A percentile compares a stretch with the other conserved stretches of the same genome.
Conservation (phyloP, 2,797 vertebrate genomes). For the Enteromius treurensis region DNA sequence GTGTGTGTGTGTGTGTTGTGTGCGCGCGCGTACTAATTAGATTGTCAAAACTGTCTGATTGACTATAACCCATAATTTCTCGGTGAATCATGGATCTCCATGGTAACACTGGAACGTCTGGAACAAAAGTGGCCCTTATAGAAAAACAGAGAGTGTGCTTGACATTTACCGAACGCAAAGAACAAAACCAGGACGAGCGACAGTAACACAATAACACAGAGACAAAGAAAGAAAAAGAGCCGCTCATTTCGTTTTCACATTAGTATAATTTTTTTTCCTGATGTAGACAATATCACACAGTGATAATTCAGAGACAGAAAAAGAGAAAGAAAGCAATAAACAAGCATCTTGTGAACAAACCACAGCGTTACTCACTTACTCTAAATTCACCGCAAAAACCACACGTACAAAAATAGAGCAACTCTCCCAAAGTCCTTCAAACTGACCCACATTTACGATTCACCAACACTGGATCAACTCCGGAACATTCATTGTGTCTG, state of each 20-base stretch:
- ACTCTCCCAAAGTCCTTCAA: conserved; percentile 36
- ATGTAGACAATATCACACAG: conserved; percentile 83
- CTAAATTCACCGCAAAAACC: conserved; percentile 38
- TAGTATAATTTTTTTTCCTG: conserved; percentile 64
- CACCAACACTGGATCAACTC: conserved; percentile 11
- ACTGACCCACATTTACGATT: conserved; percentile 13
- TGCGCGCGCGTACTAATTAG: conserved; percentile 64
- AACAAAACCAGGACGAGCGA: conserved; percentile 68
- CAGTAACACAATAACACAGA: conserved; percentile 72
- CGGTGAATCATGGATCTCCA: conserved; percentile 59
- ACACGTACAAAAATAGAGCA: conserved; percentile 61
- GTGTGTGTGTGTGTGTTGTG: background rate
- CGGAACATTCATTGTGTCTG: background rate
- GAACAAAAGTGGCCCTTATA: conserved; percentile 55
- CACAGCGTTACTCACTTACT: conserved; percentile 43
- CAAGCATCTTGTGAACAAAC: conserved; percentile 40
- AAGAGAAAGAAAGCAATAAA: conserved; percentile 39
- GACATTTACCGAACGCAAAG: conserved; percentile 53
- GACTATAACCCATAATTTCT: conserved; percentile 65
- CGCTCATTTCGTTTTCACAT: conserved; percentile 68
- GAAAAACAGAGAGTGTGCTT: conserved; percentile 52
- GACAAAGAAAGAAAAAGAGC: conserved; percentile 63
- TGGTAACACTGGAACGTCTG: conserved; percentile 33
- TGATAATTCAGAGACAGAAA: conserved; percentile 72
- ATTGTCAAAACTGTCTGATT: conserved; percentile 78